Percentiles rank a stretch among this genome's conserved stretches.
Conservation (phyloP, 1,140 invertebrate genomes). For the Oryctes rhinoceros region DNA sequence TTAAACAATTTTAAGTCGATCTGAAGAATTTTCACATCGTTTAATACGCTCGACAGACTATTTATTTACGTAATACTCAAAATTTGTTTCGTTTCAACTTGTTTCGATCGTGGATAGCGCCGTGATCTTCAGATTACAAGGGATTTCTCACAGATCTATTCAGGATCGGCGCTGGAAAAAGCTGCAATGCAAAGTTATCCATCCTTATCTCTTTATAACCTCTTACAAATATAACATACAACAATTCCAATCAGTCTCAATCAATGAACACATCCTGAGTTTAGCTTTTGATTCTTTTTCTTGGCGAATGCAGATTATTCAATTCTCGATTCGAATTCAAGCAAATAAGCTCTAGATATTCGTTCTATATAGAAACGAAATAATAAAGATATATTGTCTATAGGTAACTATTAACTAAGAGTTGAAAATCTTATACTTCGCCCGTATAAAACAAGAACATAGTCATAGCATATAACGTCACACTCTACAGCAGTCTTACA, state of each 20-base stretch:
- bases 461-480: slow-evolving; percentile 4
- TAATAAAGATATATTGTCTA: too few species aligned
- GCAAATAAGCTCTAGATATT: slow-evolving; percentile 1
- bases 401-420: not conserved
- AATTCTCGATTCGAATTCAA: not conserved
- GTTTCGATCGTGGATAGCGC: too few species aligned
- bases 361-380: not conserved
- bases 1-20: too few species aligned
- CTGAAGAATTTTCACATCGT: too few species aligned
- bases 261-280: slow-evolving; percentile 31
- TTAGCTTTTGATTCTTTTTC: slow-evolving; percentile 22
- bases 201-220: not conserved
- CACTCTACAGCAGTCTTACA: slow-evolving; percentile 1
- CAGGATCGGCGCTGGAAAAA: too few species aligned
- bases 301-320: slow-evolving; percentile 16
- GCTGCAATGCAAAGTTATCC: too few species aligned
- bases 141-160: too few species aligned
- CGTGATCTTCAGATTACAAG: too few species aligned
- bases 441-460: not conserved
- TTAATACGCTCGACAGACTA: too few species aligned
- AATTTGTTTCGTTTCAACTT: too few species aligned
- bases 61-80: too few species aligned
- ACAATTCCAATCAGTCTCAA: slow-evolving; percentile 35
- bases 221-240: slow-evolving; percentile 32
- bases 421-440: slow-evolving; percentile 8